Evolutionary conservation across 2,113 vertebrate genomes (phyloP).

Genomic region (Chamaea fasciata): DNA sequence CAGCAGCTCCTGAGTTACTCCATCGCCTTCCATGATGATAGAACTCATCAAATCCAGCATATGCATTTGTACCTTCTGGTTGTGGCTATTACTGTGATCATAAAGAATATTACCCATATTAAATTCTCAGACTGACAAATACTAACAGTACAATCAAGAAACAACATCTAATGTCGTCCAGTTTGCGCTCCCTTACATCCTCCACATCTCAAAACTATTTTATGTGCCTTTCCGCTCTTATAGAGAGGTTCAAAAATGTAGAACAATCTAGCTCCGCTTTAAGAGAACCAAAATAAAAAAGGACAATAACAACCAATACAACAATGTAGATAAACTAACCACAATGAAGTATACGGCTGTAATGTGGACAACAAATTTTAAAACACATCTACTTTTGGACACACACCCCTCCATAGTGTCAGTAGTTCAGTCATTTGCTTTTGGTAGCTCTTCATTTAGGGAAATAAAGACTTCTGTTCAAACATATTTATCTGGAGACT

Average conservation of each 20-base stretch:
- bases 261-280: neutral
- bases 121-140: neutral
- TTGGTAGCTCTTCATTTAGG: neutral
- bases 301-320: neutral
- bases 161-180: neutral
- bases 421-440: neutral
- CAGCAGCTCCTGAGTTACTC: constrained; percentile 96
- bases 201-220: neutral
- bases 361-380: neutral
- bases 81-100: constrained; percentile 93
- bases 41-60: constrained; percentile 99
- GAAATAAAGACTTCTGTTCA: neutral
- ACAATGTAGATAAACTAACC: neutral
- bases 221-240: neutral
- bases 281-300: neutral
- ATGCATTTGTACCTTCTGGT: constrained; percentile 99
- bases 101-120: neutral
- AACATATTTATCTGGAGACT: neutral
- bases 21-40: constrained; percentile 99
- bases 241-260: neutral
- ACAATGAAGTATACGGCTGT: neutral
- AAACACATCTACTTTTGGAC: neutral
- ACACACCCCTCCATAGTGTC: neutral
- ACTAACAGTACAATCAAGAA: neutral
- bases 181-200: neutral